These are phyloP conservation scores for Rhodeus uyekii DNA, from an alignment of 2,797 vertebrate genomes.

Conservation along the genomic window DNA sequence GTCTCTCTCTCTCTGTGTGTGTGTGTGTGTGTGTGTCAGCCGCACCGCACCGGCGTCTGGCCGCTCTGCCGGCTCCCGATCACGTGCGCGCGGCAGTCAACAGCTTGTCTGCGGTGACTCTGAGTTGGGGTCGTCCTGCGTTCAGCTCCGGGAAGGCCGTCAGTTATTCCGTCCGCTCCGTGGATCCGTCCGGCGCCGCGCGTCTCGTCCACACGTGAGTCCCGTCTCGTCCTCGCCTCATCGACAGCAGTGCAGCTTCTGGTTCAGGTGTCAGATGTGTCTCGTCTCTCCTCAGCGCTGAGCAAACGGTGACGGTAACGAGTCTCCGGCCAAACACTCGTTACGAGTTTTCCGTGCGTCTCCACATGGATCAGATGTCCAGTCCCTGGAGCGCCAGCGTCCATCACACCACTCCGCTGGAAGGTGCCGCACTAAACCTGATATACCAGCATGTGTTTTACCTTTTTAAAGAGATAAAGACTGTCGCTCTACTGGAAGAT, in stretches of 20 bases:
- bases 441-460: too few relatives aligned
- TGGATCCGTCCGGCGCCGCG: conserved; percentile 88
- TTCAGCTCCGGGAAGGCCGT: conserved; percentile 84
- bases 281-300: conserved; percentile 73
- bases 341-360: conserved; percentile 94
- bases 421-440: too few relatives aligned
- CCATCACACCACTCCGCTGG: conserved; percentile 86
- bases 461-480: not conserved
- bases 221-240: not conserved
- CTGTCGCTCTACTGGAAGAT: too few relatives aligned
- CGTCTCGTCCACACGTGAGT: conserved; percentile 93
- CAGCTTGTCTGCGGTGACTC: conserved; percentile 84
- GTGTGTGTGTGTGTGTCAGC: conserved; percentile 71
- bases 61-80: conserved; percentile 88
- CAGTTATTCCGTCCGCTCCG: conserved; percentile 92
- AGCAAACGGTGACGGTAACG: conserved; percentile 84
- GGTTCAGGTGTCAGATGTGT: not conserved
- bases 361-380: conserved; percentile 91
- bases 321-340: conserved; percentile 87
- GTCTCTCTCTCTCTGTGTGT: not conserved
- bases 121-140: conserved; percentile 90
- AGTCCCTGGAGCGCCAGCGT: conserved; percentile 94
- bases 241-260: too few relatives aligned
- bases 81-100: conserved; percentile 85
- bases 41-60: conserved; percentile 85